A percentile compares a stretch with the other conserved stretches of the same genome.
phyloP scores from a whole-genome alignment of 1,140 invertebrate species.

The Caenorhabditis remanei region DNA sequence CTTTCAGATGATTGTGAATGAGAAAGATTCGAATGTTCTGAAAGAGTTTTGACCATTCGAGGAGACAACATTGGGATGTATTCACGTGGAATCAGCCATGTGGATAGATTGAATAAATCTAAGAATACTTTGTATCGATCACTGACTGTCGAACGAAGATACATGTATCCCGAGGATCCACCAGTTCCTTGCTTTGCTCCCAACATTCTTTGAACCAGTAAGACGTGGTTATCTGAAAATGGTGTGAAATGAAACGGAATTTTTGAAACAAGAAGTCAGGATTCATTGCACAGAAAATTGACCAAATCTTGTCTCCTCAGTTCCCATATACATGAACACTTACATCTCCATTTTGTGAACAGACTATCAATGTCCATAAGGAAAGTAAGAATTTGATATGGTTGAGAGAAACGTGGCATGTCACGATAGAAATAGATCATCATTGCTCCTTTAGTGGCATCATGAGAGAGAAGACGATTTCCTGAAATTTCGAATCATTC shows the following conservation, averaged over 20 bases:
- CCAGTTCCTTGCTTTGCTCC: slow-evolving; percentile 97
- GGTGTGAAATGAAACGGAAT: not conserved
- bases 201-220: slow-evolving; percentile 99
- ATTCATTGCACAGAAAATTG: not conserved
- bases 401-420: slow-evolving; percentile 94
- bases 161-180: slow-evolving; percentile 97
- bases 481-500: slow-evolving; percentile 78
- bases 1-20: slow-evolving; percentile 38
- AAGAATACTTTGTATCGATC: slow-evolving; percentile 98
- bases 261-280: not conserved
- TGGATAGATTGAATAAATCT: slow-evolving; percentile 96
- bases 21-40: slow-evolving; percentile 65
- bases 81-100: slow-evolving; percentile 91
- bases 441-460: slow-evolving; percentile 92
- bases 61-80: slow-evolving; percentile 89
- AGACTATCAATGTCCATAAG: slow-evolving; percentile 98
- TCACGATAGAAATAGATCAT: slow-evolving; percentile 97
- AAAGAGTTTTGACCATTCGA: slow-evolving; percentile 75
- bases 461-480: slow-evolving; percentile 89
- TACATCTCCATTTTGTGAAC: slow-evolving; percentile 99
- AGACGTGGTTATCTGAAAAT: slow-evolving; percentile 91
- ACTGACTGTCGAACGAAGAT: slow-evolving; percentile 95
- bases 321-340: slow-evolving; percentile 77
- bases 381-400: slow-evolving; percentile 91
- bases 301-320: too few species aligned